Evolutionary conservation across 2,113 vertebrate species (phyloP), one percentile per base, ranked within the genome.

Genomic region (Vimba vimba): DNA sequence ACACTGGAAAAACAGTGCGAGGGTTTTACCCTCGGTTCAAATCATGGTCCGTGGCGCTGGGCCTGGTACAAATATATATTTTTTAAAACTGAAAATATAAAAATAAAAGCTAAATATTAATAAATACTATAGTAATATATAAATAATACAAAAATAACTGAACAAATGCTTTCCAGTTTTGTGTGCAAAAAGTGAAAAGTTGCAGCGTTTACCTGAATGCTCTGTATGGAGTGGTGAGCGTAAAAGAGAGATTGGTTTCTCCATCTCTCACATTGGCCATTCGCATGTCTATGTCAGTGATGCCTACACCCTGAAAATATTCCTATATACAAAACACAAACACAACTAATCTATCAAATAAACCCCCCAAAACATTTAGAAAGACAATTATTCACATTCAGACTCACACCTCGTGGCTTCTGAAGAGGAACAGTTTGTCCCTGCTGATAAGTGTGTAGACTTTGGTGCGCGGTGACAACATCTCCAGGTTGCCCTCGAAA

Each of bases 261-360:
- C 87, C 86, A 3, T 96, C 94, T 87, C 94, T 97, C 79, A 97
- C 94, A 0, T 93, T 95, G 0, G 95, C 96, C 83, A 96, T 92
- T 0, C 92, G 96, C 96, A 97, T 96, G 77, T 96, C 94, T 0
- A 97, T 94, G 79, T 91, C 94, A 25, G 96, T 96, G 91, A 97
- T 94, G 8, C 96, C 96, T 0, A 96, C 92, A 6, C 95, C 95
- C 86, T 93, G 81, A 1, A 79, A 89, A 71, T 93, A 93, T 19
- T 97, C 96, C 96, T 97, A 90, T 11, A 82, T 73, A 21, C 19
- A 17, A 47, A 27, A 73, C 52, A 17, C 8, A 68, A 10, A 60
- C 33, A 50, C 15, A 27, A 68, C 43, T 17, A 45, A 47, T 60
- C 6, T 19, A 11, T 36, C 1, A 59, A 6, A 33, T 17, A 33